These are phyloP conservation scores for Pediacus dermestoides DNA, from an alignment of 2,888 invertebrate species.

Conservation along the genomic window DNA sequence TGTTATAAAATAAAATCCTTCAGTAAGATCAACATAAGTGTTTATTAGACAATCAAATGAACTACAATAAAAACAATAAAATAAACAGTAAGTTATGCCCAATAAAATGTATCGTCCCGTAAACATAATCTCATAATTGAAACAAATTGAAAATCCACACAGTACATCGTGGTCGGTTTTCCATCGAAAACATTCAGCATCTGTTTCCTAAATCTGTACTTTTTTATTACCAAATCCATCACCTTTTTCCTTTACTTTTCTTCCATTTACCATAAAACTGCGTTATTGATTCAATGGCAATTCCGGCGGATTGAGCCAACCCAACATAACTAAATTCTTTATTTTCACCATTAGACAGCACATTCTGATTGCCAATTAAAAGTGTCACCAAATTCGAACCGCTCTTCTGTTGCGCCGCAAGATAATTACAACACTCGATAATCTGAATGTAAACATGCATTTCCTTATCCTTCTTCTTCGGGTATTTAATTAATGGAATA, in stretches of 20 bases:
- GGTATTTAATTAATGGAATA: conserved; percentile 68
- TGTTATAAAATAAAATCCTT: no score
- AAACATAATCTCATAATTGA: no score
- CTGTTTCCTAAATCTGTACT: no score
- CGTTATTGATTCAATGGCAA: conserved; percentile 76
- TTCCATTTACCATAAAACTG: conserved; percentile 86
- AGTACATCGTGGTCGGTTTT: no score
- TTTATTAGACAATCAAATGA: no score
- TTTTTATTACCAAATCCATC: no score
- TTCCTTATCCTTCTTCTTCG: conserved; percentile 72
- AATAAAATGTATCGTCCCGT: no score
- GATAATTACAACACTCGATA: conserved; percentile 78
- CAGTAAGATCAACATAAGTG: no score
- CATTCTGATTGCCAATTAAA: conserved; percentile 61
- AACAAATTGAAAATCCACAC: no score
- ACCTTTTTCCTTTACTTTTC: conserved; percentile 65
- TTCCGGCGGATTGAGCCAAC: conserved; percentile 75
- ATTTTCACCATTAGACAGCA: conserved; percentile 48
- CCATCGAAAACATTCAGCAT: no score
- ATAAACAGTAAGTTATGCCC: no score
- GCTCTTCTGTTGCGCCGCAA: conserved; percentile 59
- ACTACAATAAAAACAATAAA: no score
- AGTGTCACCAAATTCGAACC: conserved; percentile 69
- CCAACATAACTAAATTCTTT: conserved; percentile 72
- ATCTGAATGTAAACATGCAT: conserved; percentile 75